Evolutionary conservation across 2,113 vertebrate genomes (phyloP).

Genomic region (Brachyistius frenatus): DNA sequence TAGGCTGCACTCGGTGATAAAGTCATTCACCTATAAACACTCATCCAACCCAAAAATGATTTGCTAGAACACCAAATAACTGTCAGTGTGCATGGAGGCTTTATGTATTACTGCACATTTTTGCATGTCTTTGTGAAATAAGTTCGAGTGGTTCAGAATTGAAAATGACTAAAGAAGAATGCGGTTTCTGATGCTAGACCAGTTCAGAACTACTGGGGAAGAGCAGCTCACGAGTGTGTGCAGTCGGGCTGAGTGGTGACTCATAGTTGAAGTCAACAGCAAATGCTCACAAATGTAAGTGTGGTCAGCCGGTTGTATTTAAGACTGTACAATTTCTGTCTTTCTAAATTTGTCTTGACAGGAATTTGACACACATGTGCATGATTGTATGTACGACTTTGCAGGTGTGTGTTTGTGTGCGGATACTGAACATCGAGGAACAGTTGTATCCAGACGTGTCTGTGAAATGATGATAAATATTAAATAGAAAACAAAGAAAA

Average conservation of each 20-base stretch:
- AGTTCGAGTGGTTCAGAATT: too few species aligned
- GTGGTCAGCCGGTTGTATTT: not conserved
- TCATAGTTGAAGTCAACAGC: not conserved
- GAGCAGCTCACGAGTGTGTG: not conserved
- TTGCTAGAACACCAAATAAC: conserved; percentile 13
- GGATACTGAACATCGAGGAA: not conserved
- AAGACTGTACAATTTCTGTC: not conserved
- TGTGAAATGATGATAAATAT: conserved; percentile 2
- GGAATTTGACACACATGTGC: not conserved
- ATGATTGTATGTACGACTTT: not conserved
- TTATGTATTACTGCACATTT: too few species aligned
- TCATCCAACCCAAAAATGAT: conserved; percentile 23
- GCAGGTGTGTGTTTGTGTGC: conserved; percentile 9
- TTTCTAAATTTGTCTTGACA: not conserved
- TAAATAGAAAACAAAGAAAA: conserved; percentile 31
- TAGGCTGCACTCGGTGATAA: not conserved
- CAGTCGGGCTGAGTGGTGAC: not conserved
- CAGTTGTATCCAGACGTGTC: not conserved
- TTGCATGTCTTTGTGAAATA: too few species aligned
- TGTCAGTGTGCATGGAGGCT: not conserved
- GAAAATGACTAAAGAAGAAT: too few species aligned
- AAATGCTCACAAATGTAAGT: not conserved
- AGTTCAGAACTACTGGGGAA: not conserved
- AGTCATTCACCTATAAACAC: conserved; percentile 14
- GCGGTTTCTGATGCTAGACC: too few species aligned